Conservation (phyloP, 1,140 invertebrate genomes). For the Sycophaga agraensis region DNA sequence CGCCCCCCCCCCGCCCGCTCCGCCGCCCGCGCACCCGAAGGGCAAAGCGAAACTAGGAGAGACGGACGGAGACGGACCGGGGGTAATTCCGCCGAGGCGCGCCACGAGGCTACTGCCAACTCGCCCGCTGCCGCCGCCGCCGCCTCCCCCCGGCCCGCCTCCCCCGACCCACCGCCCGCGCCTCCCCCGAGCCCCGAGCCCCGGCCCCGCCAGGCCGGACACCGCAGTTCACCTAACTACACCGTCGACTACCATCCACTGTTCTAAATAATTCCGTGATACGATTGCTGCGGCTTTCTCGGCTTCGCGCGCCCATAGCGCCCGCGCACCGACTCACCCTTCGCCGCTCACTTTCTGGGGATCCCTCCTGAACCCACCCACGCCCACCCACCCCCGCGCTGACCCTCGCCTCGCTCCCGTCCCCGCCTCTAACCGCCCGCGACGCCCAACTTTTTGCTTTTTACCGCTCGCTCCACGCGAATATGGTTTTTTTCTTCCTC, state of each 20-base stretch:
- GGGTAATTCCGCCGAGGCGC: constrained; percentile 31
- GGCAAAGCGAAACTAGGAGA: constrained; percentile 40
- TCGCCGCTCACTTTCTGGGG: neutral
- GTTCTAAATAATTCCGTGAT: constrained; percentile 54
- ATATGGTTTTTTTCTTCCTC: too few species aligned
- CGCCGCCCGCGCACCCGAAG: constrained; percentile 41
- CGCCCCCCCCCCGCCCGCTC: too few species aligned
- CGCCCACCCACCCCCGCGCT: neutral
- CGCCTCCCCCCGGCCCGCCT: neutral
- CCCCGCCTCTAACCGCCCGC: neutral
- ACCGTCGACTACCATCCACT: constrained; percentile 49
- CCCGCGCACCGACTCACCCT: neutral
- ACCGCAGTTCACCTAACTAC: constrained; percentile 50
- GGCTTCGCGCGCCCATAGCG: constrained; percentile 32
- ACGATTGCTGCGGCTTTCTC: constrained; percentile 52
- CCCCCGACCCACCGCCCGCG: neutral
- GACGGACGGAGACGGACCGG: constrained; percentile 31
- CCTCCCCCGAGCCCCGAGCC: neutral
- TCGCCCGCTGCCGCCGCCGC: too few species aligned
- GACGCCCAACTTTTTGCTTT: too few species aligned
- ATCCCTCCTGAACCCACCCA: too few species aligned
- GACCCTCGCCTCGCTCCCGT: constrained; percentile 4
- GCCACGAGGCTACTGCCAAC: constrained; percentile 28
- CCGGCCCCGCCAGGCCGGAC: constrained; percentile 41
- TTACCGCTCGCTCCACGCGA: too few species aligned